Evolutionary conservation across 2,888 invertebrate species (phyloP).

Genomic region (Marasmarcha lunaedactyla): DNA sequence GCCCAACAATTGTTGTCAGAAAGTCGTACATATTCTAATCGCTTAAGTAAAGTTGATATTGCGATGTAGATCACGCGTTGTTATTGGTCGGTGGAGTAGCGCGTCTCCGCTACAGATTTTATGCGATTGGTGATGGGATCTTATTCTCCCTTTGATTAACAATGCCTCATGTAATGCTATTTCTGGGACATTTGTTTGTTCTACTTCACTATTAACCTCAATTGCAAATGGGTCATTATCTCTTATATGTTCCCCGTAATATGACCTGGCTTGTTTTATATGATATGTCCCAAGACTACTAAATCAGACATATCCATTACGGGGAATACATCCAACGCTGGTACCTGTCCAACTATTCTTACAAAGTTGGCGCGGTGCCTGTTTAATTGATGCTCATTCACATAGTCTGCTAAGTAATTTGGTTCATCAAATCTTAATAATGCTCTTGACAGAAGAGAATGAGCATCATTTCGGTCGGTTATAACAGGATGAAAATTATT

Average conservation of each 20-base stretch:
- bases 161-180: slow-evolving; percentile 3
- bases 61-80: too few species aligned
- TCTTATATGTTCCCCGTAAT: slow-evolving; percentile 8
- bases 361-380: slow-evolving; percentile 5
- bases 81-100: too few species aligned
- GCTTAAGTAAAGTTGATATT: too few species aligned
- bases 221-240: slow-evolving; percentile 3
- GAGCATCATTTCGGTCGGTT: slow-evolving; percentile 7
- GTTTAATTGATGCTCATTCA: slow-evolving; percentile 5
- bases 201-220: slow-evolving; percentile 1
- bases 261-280: slow-evolving; percentile 10
- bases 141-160: slow-evolving; percentile 4
- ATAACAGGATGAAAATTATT: slow-evolving; percentile 10
- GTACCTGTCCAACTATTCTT: slow-evolving; percentile 2
- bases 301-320: slow-evolving; percentile 5
- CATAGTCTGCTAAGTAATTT: slow-evolving; percentile 4
- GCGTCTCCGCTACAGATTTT: too few species aligned
- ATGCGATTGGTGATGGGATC: not conserved
- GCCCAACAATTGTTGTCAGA: too few species aligned
- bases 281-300: slow-evolving; percentile 7
- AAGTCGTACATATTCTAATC: too few species aligned
- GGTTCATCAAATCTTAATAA: slow-evolving; percentile 2
- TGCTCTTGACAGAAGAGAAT: slow-evolving; percentile 4
- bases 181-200: slow-evolving; percentile 1
- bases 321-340: slow-evolving; percentile 4